These are phyloP conservation scores for Formica exsecta DNA, from an alignment of 1,140 invertebrate species.

Conservation along the genomic window DNA sequence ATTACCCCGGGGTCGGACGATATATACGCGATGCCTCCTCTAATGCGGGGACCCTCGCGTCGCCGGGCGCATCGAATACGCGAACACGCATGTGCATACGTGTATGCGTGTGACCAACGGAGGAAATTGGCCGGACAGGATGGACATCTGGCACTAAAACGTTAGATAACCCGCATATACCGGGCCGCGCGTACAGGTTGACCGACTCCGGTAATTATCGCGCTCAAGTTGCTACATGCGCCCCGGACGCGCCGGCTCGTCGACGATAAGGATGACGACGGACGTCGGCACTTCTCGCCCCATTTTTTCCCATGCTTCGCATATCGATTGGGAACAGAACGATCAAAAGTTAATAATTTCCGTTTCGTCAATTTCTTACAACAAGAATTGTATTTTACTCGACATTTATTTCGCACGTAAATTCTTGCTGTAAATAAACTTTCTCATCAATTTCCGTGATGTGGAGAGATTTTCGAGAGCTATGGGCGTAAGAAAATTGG, in stretches of 20 bases:
- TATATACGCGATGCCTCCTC: constrained; percentile 68
- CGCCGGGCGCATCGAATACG: constrained; percentile 35
- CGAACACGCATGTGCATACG: constrained; percentile 28
- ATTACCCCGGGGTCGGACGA: constrained; percentile 75
- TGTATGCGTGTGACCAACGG: constrained; percentile 34
- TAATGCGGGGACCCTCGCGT: constrained; percentile 67
- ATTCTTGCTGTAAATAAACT: not conserved
- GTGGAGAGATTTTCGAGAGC: not conserved
- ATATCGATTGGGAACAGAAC: not conserved
- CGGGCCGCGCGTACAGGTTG: constrained; percentile 77
- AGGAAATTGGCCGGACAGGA: constrained; percentile 73
- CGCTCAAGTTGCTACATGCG: constrained; percentile 41
- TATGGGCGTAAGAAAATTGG: not conserved
- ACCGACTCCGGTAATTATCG: constrained; percentile 78
- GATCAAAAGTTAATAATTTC: not conserved
- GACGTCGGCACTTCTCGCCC: constrained; percentile 22
- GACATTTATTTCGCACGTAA: constrained; percentile 1
- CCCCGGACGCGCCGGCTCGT: constrained; percentile 24
- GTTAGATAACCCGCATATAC: constrained; percentile 79
- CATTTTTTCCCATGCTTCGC: constrained; percentile 35
- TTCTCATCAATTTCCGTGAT: not conserved
- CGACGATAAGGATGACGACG: constrained; percentile 53
- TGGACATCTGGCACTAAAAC: constrained; percentile 81
- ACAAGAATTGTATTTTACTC: not conserved
- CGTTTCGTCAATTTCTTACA: not conserved